Percentiles rank a stretch among this genome's conserved stretches.
Conservation (phyloP, 2,888 invertebrate species). For the Merodon equestris region DNA sequence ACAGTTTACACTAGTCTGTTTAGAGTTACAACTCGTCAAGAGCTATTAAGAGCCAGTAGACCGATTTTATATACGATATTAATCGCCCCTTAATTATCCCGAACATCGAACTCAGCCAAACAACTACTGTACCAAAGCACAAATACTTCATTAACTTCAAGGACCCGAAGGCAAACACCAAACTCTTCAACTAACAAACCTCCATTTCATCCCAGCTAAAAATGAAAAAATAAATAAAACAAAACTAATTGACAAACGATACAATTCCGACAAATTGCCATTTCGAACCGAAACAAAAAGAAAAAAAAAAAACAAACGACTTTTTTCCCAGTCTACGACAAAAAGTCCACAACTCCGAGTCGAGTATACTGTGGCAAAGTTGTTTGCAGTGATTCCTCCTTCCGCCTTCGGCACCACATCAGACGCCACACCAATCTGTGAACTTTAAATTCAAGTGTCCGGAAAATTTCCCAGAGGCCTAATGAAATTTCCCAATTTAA, state of each 20-base stretch:
- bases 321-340: background rate
- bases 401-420: slow-evolving; percentile 30
- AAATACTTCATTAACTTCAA: too few species aligned
- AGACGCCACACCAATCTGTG: slow-evolving; percentile 35
- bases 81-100: too few species aligned
- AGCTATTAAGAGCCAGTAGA: too few species aligned
- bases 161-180: background rate
- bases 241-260: slow-evolving; percentile 55
- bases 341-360: background rate
- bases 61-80: too few species aligned
- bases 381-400: slow-evolving; percentile 27
- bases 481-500: slow-evolving; percentile 72
- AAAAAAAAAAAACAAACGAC: background rate
- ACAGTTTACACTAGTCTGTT: too few species aligned
- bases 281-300: slow-evolving; percentile 20
- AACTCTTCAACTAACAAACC: background rate
- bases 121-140: too few species aligned
- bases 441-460: slow-evolving; percentile 74
- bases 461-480: slow-evolving; percentile 77
- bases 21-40: too few species aligned
- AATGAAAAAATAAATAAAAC: slow-evolving; percentile 18
- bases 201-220: background rate
- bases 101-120: too few species aligned
- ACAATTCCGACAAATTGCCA: slow-evolving; percentile 35
- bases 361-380: background rate